Evolutionary conservation across 2,888 invertebrate species (phyloP).

Genomic region (Melinopterus prodromus): DNA sequence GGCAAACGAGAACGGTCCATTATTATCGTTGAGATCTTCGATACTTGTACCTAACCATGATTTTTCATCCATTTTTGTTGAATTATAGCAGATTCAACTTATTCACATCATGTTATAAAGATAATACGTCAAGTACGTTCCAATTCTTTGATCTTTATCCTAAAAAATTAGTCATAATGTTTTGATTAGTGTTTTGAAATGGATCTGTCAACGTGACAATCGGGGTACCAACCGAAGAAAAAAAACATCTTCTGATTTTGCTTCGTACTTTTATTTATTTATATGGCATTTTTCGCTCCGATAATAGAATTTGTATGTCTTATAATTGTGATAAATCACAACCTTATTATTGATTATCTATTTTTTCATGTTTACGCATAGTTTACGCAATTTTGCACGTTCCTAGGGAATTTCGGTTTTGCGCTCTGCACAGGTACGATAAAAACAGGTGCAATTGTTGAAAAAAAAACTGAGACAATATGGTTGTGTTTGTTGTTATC

Average conservation of each 20-base stretch:
- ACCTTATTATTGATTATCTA: neutral
- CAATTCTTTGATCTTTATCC: too few relatives aligned
- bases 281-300: too few relatives aligned
- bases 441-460: constrained; percentile 32
- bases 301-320: neutral
- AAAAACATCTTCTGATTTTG: too few relatives aligned
- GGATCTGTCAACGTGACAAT: too few relatives aligned
- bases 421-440: neutral
- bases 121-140: too few relatives aligned
- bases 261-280: too few relatives aligned
- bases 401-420: constrained; percentile 23
- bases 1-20: constrained; percentile 59
- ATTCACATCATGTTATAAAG: too few relatives aligned
- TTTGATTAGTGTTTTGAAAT: too few relatives aligned
- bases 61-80: constrained; percentile 12
- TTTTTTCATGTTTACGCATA: neutral
- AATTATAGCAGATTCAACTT: too few relatives aligned
- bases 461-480: constrained; percentile 35
- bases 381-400: neutral
- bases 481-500: constrained; percentile 31
- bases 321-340: neutral
- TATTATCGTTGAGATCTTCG: constrained; percentile 60
- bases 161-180: too few relatives aligned
- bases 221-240: too few relatives aligned
- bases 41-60: constrained; percentile 61